Percentiles rank a stretch among this genome's conserved stretches.
phyloP scores from a whole-genome alignment of 2,113 vertebrate genomes.

The Melospiza melodia region DNA sequence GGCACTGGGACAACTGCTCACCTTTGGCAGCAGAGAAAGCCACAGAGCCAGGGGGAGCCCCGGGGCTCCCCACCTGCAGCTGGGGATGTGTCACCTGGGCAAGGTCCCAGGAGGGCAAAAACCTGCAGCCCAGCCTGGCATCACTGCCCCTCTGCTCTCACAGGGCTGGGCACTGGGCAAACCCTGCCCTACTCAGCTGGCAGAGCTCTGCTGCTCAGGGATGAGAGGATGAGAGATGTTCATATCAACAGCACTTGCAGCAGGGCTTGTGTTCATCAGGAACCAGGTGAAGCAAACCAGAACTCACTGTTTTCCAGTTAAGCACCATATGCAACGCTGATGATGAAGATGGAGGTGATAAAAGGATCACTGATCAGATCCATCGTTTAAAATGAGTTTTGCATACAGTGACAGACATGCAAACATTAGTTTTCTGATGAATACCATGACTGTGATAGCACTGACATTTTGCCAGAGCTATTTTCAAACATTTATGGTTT shows the following conservation, averaged over 20 bases:
- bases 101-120: not conserved
- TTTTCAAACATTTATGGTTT: not conserved
- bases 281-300: not conserved
- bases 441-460: not conserved
- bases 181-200: not conserved
- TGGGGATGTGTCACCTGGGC: not conserved
- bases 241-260: rapidly evolving
- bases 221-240: not conserved
- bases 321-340: not conserved
- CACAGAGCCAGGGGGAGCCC: not conserved
- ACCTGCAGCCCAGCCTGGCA: too few species aligned
- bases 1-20: not conserved
- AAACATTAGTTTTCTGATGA: not conserved
- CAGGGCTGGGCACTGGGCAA: not conserved
- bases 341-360: not conserved
- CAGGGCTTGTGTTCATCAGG: not conserved
- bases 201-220: not conserved
- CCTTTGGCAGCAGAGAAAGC: not conserved
- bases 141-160: rapidly evolving
- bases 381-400: not conserved
- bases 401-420: not conserved
- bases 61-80: not conserved
- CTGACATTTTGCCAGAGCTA: not conserved
- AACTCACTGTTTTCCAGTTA: not conserved
- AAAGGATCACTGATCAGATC: not conserved